Conservation (phyloP, 2,113 vertebrate genomes). For the Mustela nigripes region DNA sequence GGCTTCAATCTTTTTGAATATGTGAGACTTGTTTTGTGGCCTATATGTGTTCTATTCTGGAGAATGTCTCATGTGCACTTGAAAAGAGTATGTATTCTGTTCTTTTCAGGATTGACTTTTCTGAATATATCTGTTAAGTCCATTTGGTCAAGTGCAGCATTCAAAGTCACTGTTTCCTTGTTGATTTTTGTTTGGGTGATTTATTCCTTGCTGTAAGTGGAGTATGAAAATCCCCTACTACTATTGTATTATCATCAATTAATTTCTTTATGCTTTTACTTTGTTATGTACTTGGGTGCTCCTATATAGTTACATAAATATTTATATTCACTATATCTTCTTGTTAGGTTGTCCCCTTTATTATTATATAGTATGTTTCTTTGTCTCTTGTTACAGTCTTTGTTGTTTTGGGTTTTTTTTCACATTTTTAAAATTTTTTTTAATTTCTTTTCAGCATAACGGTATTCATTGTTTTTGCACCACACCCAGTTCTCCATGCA, state of each 20-base stretch:
- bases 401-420: too few relatives aligned
- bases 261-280: neutral
- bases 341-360: neutral
- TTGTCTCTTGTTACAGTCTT: neutral
- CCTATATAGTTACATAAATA: neutral
- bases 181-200: neutral
- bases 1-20: neutral
- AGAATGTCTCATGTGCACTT: neutral
- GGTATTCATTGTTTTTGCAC: too few relatives aligned
- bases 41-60: neutral
- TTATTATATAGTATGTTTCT: neutral
- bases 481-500: too few relatives aligned
- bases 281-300: neutral
- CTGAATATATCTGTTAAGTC: neutral
- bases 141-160: neutral
- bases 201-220: neutral
- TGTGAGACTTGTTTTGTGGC: neutral
- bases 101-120: neutral
- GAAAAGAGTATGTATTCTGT: neutral
- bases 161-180: neutral
- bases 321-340: neutral
- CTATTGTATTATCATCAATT: neutral
- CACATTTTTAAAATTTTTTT: too few relatives aligned
- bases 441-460: too few relatives aligned
- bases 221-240: neutral